Evolutionary conservation across 2,113 vertebrate genomes (phyloP).

Genomic region (Eptatretus burgeri): DNA sequence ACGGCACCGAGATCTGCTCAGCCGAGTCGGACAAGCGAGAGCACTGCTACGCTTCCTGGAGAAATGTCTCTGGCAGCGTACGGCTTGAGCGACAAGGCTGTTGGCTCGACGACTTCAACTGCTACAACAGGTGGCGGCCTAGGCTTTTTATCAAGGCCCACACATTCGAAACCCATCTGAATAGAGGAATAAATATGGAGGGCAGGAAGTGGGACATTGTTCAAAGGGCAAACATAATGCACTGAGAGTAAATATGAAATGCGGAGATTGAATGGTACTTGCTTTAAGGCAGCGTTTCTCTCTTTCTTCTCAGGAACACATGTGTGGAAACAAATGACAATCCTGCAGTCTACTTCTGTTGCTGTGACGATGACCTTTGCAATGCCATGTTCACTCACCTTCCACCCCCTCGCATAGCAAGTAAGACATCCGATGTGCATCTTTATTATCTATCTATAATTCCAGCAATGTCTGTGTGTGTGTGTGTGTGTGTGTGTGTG

Average conservation of each 20-base stretch:
- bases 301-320: slow-evolving; percentile 26
- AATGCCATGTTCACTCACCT: slow-evolving; percentile 36
- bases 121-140: slow-evolving; percentile 54
- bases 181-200: not conserved
- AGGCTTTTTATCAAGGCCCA: not conserved
- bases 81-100: slow-evolving; percentile 85
- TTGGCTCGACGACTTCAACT: slow-evolving; percentile 95
- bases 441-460: too few species aligned
- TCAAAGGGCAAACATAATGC: not conserved
- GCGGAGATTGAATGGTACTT: not conserved
- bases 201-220: too few species aligned
- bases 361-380: slow-evolving; percentile 88
- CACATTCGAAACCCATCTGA: not conserved
- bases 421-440: too few species aligned
- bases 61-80: slow-evolving; percentile 62
- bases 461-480: too few species aligned
- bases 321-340: slow-evolving; percentile 80
- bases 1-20: slow-evolving; percentile 50
- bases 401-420: not conserved
- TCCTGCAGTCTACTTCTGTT: slow-evolving; percentile 92
- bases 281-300: not conserved
- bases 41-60: slow-evolving; percentile 94
- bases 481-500: too few species aligned
- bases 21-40: slow-evolving; percentile 69
- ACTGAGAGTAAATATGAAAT: not conserved